Evolutionary conservation across 2,797 vertebrate genomes (phyloP), one percentile per base, ranked within the genome.

Genomic region (Eurystomus glaucurus): DNA sequence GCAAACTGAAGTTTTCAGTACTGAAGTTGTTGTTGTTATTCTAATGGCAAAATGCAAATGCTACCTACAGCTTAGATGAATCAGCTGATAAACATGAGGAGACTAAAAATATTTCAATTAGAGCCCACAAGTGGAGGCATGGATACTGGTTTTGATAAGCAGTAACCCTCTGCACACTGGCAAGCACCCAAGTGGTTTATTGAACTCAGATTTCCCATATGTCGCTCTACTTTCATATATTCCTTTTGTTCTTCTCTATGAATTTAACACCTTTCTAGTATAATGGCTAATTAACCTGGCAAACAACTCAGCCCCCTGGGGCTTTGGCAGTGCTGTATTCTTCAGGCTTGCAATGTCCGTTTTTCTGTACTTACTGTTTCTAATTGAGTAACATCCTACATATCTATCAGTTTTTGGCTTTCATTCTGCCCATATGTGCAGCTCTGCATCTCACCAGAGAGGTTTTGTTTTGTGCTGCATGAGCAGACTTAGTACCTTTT

Each of bases 31-130:
- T 70, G 57, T 57, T 78, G 64, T 83, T 94, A 26, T 61, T 87
- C 35, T 93, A 39, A 87, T 88, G 61, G 61, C 61, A 95, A 75
- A 90, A 79, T 78, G 50, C 46, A 94, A 71, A 57, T 64, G 31
- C 60, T 94, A 57, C 80, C 74, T 94, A 33, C 77, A 68, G 10
- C 58, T 94, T 86, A 51, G 74, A 87, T 91, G 80, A 94, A 45
- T 94, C 92, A 90, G 25, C 51, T 70, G 87, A 86, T 92, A 93
- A 97, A 93, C 77, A 14, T 54, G 23, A 69, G 72, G 71, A 83
- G 26, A 85, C 95, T 97, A 91, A 98, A 98, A 97, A 97, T 98
- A 97, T 60, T 80, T 45, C n/a, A 10, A 69, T 90, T 91, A 85
- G 58, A 93, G 91, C 70, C 79, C 95, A 90, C 93, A 97, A 58